Conservation (phyloP, 2,113 vertebrate genomes). For the Spea bombifrons region DNA sequence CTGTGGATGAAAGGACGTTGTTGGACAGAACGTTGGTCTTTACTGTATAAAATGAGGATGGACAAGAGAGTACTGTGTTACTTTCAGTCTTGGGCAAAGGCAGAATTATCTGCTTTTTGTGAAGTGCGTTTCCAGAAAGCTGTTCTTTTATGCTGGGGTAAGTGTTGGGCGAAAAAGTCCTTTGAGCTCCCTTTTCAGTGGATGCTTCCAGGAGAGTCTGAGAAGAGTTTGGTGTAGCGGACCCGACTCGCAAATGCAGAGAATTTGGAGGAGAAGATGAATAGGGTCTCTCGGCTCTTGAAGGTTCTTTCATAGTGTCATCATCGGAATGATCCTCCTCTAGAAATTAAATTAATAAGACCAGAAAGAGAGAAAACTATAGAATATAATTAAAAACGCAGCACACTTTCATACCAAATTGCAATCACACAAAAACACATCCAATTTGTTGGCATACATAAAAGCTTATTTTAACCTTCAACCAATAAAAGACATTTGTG, state of each 20-base stretch:
- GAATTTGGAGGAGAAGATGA: conserved; percentile 73
- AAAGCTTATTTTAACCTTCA: too few species aligned
- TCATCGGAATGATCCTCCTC: conserved; percentile 84
- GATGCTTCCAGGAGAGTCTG: conserved; percentile 59
- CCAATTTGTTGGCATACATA: too few species aligned
- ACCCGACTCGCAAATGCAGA: conserved; percentile 57
- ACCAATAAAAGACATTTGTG: too few species aligned
- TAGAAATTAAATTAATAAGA: conserved; percentile 57
- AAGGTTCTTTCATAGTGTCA: conserved; percentile 71
- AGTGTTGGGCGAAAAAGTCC: conserved; percentile 76
- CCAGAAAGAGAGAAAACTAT: conserved; percentile 48
- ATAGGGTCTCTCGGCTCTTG: conserved; percentile 71
- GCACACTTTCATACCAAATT: too few species aligned
- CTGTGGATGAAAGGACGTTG: conserved; percentile 50
- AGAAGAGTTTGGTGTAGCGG: conserved; percentile 65
- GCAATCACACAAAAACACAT: too few species aligned
- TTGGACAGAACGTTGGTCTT: conserved; percentile 72
- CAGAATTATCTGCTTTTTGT: conserved; percentile 76
- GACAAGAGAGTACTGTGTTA: conserved; percentile 64
- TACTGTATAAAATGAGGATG: conserved; percentile 76
- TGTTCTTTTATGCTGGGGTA: conserved; percentile 61
- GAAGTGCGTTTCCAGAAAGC: conserved; percentile 68
- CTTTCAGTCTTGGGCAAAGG: conserved; percentile 82
- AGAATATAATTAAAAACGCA: background rate
- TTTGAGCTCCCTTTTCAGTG: conserved; percentile 62